Percentiles rank a stretch among this genome's conserved stretches.
Conservation (phyloP, 2,888 invertebrate species). For the Desoria tigrina region DNA sequence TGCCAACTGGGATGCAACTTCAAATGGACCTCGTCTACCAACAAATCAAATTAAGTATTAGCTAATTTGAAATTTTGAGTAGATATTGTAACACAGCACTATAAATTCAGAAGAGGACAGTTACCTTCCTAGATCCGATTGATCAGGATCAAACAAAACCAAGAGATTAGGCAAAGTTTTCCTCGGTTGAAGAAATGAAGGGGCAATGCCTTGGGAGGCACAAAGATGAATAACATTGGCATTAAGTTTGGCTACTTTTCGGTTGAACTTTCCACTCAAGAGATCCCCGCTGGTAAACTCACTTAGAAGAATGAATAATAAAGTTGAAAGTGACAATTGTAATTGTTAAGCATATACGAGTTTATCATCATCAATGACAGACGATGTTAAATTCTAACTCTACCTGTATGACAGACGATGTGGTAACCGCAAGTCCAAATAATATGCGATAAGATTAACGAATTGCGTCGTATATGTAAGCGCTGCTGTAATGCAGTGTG, state of each 20-base stretch:
- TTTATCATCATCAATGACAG: neutral
- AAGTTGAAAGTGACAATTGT: neutral
- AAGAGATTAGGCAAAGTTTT: conserved; percentile 73
- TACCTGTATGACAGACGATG: conserved; percentile 70
- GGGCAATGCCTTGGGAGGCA: conserved; percentile 72
- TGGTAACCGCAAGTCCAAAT: conserved; percentile 78
- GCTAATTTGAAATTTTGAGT: neutral
- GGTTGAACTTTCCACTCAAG: conserved; percentile 70
- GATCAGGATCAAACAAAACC: conserved; percentile 67
- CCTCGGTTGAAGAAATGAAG: conserved; percentile 66
- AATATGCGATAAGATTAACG: conserved; percentile 76
- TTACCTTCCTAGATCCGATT: conserved; percentile 73
- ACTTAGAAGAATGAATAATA: conserved; percentile 59
- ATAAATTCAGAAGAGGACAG: conserved; percentile 33
- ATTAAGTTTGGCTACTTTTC: conserved; percentile 75
- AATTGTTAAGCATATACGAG: neutral
- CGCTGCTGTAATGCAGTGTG: conserved; percentile 75
- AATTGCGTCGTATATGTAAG: conserved; percentile 84
- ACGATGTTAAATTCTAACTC: neutral
- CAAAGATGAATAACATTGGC: conserved; percentile 77
- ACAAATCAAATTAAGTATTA: conserved; percentile 12
- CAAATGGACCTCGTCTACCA: conserved; percentile 66
- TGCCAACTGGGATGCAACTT: conserved; percentile 63
- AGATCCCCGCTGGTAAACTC: conserved; percentile 77
- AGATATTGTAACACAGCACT: neutral